phyloP scores from a whole-genome alignment of 2,113 vertebrate genomes.

The Oenanthe oenanthe region DNA sequence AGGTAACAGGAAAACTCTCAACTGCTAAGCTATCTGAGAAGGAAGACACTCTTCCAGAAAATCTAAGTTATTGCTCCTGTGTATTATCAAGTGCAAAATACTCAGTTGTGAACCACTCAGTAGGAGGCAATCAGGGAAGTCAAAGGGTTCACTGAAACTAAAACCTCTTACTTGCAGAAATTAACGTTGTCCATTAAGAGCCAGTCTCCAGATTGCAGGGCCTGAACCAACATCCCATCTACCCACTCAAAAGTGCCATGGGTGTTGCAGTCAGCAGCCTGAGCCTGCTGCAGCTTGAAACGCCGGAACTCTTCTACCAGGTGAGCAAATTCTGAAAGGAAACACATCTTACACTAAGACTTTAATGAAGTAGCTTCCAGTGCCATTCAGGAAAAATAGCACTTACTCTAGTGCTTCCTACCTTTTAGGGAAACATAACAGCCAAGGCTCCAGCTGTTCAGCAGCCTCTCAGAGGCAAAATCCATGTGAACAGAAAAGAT shows the following conservation, averaged over 20 bases:
- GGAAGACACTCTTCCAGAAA: background rate
- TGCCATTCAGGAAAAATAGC: background rate
- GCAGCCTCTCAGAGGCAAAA: background rate
- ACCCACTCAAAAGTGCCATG: slow-evolving; percentile 96
- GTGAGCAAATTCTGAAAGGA: slow-evolving; percentile 87
- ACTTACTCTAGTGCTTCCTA: background rate
- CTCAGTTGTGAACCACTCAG: background rate
- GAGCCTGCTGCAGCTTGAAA: slow-evolving; percentile 85
- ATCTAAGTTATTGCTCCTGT: background rate
- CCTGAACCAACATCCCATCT: slow-evolving; percentile 92
- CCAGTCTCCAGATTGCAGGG: slow-evolving; percentile 93
- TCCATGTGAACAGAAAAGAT: background rate
- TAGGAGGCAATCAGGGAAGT: background rate
- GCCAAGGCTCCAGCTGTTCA: background rate
- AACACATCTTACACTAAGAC: background rate
- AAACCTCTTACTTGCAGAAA: slow-evolving; percentile 91
- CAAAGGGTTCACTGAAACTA: background rate
- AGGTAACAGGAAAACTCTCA: background rate
- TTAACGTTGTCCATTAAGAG: slow-evolving; percentile 98
- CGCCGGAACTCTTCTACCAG: slow-evolving; percentile 87
- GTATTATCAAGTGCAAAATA: background rate
- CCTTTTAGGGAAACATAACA: background rate
- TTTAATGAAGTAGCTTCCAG: background rate
- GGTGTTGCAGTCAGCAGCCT: slow-evolving; percentile 79
- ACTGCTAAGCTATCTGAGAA: background rate